Evolutionary conservation across 2,888 invertebrate genomes (phyloP).

Genomic region (Eurytoma californica): DNA sequence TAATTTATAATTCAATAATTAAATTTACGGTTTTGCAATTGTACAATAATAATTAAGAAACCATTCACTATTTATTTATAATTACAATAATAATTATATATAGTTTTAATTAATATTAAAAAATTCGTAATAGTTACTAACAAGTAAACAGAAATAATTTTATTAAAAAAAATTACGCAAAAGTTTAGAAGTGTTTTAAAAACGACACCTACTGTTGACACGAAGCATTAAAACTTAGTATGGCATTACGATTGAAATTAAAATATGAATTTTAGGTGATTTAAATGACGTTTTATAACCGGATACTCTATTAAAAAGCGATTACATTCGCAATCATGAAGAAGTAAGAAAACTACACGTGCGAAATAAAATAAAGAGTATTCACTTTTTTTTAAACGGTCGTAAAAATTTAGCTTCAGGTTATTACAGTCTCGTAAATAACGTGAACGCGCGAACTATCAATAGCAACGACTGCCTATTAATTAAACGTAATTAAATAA

Average conservation of each 20-base stretch:
- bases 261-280: conserved; percentile 26
- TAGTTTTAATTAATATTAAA: too few species aligned
- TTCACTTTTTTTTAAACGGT: neutral
- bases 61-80: too few species aligned
- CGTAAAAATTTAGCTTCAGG: conserved; percentile 3
- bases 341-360: neutral
- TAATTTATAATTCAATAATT: too few species aligned
- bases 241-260: neutral
- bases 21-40: too few species aligned
- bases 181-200: too few species aligned
- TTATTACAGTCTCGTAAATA: neutral
- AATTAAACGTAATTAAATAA: neutral
- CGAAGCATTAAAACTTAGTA: conserved; percentile 36
- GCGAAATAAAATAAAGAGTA: neutral
- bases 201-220: too few species aligned
- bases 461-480: neutral
- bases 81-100: too few species aligned
- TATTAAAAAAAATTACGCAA: too few species aligned
- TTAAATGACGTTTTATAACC: conserved; percentile 54
- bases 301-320: conserved; percentile 34
- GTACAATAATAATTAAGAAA: too few species aligned
- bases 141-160: too few species aligned
- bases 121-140: too few species aligned
- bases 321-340: conserved; percentile 32
- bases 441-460: neutral